A percentile compares a stretch with the other conserved stretches of the same genome.
Conservation (phyloP, 2,888 invertebrate genomes). For the Tetranychus piercei region DNA sequence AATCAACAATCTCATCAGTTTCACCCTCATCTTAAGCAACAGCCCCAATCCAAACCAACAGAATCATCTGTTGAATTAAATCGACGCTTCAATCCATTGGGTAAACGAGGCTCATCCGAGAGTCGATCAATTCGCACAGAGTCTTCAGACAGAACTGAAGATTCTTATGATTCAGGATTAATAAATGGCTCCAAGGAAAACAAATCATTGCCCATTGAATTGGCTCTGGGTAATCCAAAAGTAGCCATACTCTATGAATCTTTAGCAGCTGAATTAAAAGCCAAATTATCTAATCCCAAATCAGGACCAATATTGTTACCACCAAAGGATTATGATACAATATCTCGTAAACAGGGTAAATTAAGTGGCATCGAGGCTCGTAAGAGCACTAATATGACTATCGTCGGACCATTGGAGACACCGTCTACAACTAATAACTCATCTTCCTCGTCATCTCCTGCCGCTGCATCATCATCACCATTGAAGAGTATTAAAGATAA, state of each 20-base stretch:
- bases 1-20: not conserved
- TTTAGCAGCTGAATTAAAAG: conserved; percentile 70
- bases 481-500: not conserved
- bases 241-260: conserved; percentile 67
- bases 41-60: not conserved
- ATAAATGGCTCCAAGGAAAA: not conserved
- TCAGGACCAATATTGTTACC: conserved; percentile 58
- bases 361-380: conserved; percentile 51
- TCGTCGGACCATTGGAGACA: conserved; percentile 22
- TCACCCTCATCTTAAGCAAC: conserved; percentile 25
- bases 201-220: conserved; percentile 7
- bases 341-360: conserved; percentile 57
- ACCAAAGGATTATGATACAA: conserved; percentile 82
- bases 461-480: not conserved
- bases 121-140: conserved; percentile 20
- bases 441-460: not conserved
- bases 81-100: not conserved
- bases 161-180: not conserved
- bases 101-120: conserved; percentile 24
- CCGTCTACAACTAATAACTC: not conserved
- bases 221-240: not conserved
- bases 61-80: not conserved
- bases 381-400: conserved; percentile 24
- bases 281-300: conserved; percentile 42
- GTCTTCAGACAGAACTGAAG: conserved; percentile 3